A percentile compares a stretch with the other conserved stretches of the same genome.
phyloP scores from a whole-genome alignment of 1,140 invertebrate genomes.

The Diabrotica undecimpunctata region DNA sequence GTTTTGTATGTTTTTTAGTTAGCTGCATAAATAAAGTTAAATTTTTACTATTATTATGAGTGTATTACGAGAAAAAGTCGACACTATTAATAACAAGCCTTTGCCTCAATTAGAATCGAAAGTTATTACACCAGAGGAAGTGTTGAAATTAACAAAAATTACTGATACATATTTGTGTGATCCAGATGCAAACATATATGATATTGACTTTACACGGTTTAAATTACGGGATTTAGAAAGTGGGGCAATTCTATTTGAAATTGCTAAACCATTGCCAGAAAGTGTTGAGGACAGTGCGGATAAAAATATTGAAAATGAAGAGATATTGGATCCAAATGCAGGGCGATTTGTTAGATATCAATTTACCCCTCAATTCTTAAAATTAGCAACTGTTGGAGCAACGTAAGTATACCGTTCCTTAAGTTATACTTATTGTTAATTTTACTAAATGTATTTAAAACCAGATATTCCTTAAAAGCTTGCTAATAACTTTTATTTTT shows the following conservation, averaged over 20 bases:
- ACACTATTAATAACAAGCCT: constrained; percentile 34
- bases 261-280: constrained; percentile 79
- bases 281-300: constrained; percentile 64
- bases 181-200: constrained; percentile 93
- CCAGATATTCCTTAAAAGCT: too few species aligned
- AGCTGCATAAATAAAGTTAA: neutral
- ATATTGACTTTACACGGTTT: constrained; percentile 97
- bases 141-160: constrained; percentile 58
- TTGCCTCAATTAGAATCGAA: constrained; percentile 27
- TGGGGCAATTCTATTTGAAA: constrained; percentile 92
- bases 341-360: constrained; percentile 96
- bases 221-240: constrained; percentile 95
- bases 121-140: constrained; percentile 59
- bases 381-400: constrained; percentile 91
- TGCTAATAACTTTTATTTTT: too few species aligned
- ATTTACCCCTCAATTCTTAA: constrained; percentile 94
- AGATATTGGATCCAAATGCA: constrained; percentile 77
- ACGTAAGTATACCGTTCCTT: constrained; percentile 65
- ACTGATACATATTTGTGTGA: constrained; percentile 82
- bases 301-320: constrained; percentile 56
- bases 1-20: neutral
- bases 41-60: constrained; percentile 32
- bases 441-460: too few species aligned
- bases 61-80: constrained; percentile 41
- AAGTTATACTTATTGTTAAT: neutral